phyloP scores from a whole-genome alignment of 2,113 vertebrate species.

The Osmerus mordax region DNA sequence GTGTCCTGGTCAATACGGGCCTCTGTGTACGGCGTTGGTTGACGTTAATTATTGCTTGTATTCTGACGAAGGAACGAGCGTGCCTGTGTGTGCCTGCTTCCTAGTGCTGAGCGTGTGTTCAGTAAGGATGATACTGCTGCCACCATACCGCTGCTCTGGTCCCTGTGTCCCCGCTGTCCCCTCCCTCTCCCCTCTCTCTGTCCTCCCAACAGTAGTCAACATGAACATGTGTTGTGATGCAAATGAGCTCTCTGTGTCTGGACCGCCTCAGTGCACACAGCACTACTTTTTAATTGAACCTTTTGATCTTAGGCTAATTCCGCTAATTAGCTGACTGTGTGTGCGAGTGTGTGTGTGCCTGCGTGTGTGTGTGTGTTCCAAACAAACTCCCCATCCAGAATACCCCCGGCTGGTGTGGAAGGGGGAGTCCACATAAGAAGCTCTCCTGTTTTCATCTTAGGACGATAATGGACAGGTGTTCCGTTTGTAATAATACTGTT shows the following conservation, averaged over 20 bases:
- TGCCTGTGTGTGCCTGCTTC: not conserved
- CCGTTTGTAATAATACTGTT: slow-evolving; percentile 54
- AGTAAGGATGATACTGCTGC: slow-evolving; percentile 12
- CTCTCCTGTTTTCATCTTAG: slow-evolving; percentile 36
- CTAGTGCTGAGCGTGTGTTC: not conserved
- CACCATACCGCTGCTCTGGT: not conserved
- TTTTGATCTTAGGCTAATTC: slow-evolving; percentile 73
- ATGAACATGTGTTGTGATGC: slow-evolving; percentile 59
- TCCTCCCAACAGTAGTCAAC: not conserved
- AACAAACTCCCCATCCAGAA: slow-evolving; percentile 37
- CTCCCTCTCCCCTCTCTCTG: not conserved
- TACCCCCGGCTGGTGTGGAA: slow-evolving; percentile 45
- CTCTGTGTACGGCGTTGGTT: not conserved
- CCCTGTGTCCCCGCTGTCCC: not conserved
- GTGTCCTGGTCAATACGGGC: not conserved
- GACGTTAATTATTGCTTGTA: too few species aligned
- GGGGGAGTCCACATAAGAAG: slow-evolving; percentile 30
- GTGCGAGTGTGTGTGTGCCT: slow-evolving; percentile 1
- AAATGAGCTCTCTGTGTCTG: slow-evolving; percentile 44
- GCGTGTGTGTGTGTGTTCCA: slow-evolving; percentile 3
- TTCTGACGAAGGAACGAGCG: too few species aligned
- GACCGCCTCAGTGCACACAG: slow-evolving; percentile 36
- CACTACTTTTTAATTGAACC: slow-evolving; percentile 67
- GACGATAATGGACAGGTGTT: slow-evolving; percentile 54
- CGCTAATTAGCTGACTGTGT: slow-evolving; percentile 64